Evolutionary conservation across 64 coral and sea anemone genomes (phyloP).

Genomic region (Astreopora myriophthalma): DNA sequence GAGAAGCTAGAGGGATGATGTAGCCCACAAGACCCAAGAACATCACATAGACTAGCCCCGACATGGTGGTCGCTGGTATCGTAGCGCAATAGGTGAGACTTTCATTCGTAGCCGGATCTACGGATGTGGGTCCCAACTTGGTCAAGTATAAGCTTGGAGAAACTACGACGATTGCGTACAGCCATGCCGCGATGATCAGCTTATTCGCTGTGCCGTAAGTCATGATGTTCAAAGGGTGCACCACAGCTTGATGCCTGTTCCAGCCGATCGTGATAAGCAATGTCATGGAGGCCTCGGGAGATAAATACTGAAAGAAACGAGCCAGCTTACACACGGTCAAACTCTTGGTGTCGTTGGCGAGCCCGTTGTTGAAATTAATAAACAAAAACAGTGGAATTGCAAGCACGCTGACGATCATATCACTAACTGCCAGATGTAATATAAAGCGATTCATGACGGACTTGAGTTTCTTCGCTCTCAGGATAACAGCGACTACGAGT

Average conservation of each 20-base stretch:
- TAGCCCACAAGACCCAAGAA: constrained; percentile 72
- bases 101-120: constrained; percentile 12
- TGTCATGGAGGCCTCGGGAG: constrained; percentile 79
- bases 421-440: constrained; percentile 80
- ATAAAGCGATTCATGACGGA: constrained; percentile 96
- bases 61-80: constrained; percentile 41
- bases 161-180: constrained; percentile 64
- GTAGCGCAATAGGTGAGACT: constrained; percentile 73
- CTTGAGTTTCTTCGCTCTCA: constrained; percentile 74
- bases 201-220: constrained; percentile 77
- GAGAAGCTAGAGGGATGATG: constrained; percentile 56
- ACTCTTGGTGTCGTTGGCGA: neutral
- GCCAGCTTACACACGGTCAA: constrained; percentile 68
- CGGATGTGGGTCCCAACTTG: constrained; percentile 3
- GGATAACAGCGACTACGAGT: constrained; percentile 76
- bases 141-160: constrained; percentile 80
- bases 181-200: constrained; percentile 73
- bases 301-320: constrained; percentile 86
- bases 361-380: constrained; percentile 72
- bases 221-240: constrained; percentile 79
- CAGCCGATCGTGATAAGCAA: constrained; percentile 88
- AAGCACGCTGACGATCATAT: constrained; percentile 75
- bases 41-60: constrained; percentile 63
- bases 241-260: constrained; percentile 83
- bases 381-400: constrained; percentile 80